Percentiles rank a stretch among this genome's conserved stretches.
Conservation (phyloP, 2,888 invertebrate genomes). For the Liodrosophila aerea region DNA sequence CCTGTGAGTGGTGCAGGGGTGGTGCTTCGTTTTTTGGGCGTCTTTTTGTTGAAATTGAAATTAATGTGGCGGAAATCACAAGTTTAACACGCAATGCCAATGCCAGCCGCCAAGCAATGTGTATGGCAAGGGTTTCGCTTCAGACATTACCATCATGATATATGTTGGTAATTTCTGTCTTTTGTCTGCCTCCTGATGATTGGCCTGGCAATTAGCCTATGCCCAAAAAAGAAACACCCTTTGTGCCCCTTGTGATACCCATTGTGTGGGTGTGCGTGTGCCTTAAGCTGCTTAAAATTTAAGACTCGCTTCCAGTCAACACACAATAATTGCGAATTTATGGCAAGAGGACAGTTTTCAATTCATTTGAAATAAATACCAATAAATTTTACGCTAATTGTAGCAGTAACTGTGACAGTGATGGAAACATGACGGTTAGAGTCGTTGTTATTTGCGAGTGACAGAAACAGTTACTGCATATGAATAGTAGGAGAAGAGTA, state of each 20-base stretch:
- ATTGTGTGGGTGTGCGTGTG: conserved; percentile 7
- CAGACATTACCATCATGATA: conserved; percentile 65
- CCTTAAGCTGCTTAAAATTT: conserved; percentile 15
- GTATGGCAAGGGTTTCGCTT: conserved; percentile 65
- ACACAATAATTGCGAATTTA: conserved; percentile 19
- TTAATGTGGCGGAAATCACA: conserved; percentile 81
- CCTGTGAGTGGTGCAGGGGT: too few relatives aligned
- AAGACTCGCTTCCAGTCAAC: conserved; percentile 9
- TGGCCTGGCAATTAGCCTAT: conserved; percentile 66
- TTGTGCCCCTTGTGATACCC: neutral
- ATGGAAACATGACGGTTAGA: too few relatives aligned
- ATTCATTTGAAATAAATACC: conserved; percentile 22
- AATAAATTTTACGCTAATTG: too few relatives aligned
- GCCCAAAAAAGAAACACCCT: conserved; percentile 24
- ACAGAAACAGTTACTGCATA: too few relatives aligned
- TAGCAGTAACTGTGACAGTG: too few relatives aligned
- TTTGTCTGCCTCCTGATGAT: conserved; percentile 46
- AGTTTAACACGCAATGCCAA: conserved; percentile 71
- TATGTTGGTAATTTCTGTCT: conserved; percentile 65
- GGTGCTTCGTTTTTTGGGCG: conserved; percentile 47
- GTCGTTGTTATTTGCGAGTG: too few relatives aligned
- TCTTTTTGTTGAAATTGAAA: conserved; percentile 73
- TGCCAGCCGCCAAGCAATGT: neutral
- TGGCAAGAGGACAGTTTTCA: conserved; percentile 2
- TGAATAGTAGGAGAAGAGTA: too few relatives aligned